Conservation (phyloP, 2,888 invertebrate species). For the Tipula unca region DNA sequence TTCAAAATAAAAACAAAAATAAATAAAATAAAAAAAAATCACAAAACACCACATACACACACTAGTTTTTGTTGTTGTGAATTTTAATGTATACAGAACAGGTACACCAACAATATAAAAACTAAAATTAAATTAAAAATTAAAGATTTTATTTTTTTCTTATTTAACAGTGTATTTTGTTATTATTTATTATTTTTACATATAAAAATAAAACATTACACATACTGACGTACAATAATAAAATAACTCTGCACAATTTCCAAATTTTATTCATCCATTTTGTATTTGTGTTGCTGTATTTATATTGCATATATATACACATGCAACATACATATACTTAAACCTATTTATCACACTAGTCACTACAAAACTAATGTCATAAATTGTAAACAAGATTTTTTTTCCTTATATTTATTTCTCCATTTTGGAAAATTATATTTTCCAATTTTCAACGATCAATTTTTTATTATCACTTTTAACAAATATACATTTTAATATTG, state of each 20-base stretch:
- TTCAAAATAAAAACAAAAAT: slow-evolving; percentile 14
- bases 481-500: background rate
- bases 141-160: background rate
- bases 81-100: background rate
- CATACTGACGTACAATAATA: background rate
- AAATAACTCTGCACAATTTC: slow-evolving; percentile 8
- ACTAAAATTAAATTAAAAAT: background rate
- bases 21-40: slow-evolving; percentile 2
- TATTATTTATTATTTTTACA: background rate
- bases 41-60: slow-evolving; percentile 8
- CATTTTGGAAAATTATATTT: slow-evolving; percentile 14
- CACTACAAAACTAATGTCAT: slow-evolving; percentile 28
- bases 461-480: background rate
- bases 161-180: background rate
- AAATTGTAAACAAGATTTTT: slow-evolving; percentile 30
- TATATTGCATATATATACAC: background rate
- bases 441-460: background rate
- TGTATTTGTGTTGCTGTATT: background rate
- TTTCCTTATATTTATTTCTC: background rate
- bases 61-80: background rate
- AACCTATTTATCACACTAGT: background rate
- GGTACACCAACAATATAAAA: background rate
- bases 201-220: background rate
- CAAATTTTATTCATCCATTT: background rate
- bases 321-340: background rate